Conservation (phyloP, 2,888 invertebrate genomes). For the Strigamia maritima region DNA sequence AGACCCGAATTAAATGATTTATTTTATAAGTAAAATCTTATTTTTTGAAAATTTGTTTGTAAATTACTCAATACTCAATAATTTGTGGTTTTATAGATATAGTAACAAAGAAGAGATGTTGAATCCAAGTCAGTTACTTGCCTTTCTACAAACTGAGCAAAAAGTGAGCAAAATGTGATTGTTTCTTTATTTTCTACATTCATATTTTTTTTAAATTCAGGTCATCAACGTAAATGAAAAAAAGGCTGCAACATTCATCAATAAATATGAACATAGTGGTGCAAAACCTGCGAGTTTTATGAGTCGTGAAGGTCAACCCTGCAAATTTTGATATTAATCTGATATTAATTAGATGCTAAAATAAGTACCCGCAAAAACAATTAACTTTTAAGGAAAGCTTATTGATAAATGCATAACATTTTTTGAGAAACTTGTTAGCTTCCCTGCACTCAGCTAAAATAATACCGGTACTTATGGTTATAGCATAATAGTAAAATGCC, state of each 20-base stretch:
- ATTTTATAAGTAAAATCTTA: background rate
- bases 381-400: no score
- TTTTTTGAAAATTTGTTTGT: background rate
- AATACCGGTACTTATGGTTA: no score
- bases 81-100: background rate
- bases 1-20: conserved; percentile 58
- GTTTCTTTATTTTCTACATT: background rate
- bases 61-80: background rate
- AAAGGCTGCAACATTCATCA: conserved; percentile 48
- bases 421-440: no score
- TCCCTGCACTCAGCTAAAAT: no score
- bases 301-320: conserved; percentile 45
- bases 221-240: conserved; percentile 44
- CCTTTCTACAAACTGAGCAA: conserved; percentile 28
- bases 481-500: no score
- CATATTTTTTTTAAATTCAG: background rate
- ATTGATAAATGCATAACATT: no score
- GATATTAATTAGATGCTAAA: no score
- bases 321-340: background rate
- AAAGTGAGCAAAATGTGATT: background rate
- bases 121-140: background rate
- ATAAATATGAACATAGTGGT: conserved; percentile 50
- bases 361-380: no score
- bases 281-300: conserved; percentile 44
- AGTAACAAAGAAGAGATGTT: background rate